Evolutionary conservation across 2,888 invertebrate genomes (phyloP), one percentile per base, ranked within the genome.

Genomic region (Leucoma salicis): DNA sequence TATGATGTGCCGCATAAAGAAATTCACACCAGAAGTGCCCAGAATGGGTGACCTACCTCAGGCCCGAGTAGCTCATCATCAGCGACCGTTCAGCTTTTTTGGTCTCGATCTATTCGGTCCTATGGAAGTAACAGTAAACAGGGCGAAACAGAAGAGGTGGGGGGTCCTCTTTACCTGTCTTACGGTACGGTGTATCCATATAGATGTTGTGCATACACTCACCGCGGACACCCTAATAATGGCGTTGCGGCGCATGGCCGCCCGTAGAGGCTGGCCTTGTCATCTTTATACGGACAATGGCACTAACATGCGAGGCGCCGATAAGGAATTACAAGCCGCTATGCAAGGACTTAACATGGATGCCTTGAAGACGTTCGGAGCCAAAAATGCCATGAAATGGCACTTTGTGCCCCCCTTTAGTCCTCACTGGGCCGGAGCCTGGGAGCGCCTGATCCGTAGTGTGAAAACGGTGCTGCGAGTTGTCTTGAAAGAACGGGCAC

Each of bases 91-190:
- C 25, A 42, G 53, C 0, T 28, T 35, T 18, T 50, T 53, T 18
- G 62, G 64, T 0, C 3, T 57, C 0, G 61, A 64, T 14, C 27
- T 57, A 0, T 62, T 64, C 28, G 61, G 64, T 1, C 57, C 55
- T 0, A 49, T 55, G 44, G 49, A 57, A 3, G 53, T 59, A 0
- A 43, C 50, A 0, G 32, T 58, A 0, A 57, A 55, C 0, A 28
- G 56, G 12, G 42, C n/a, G n/a, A n/a, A n/a, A n/a, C n/a, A n/a
- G n/a, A n/a, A n/a, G n/a, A n/a, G n/a, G n/a, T n/a, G n/a, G n/a
- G n/a, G n/a, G n/a, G n/a, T n/a, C 0, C 11, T 58, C 1, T 62
- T 62, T n/a, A n/a, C n/a, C n/a, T n/a, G n/a, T n/a, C n/a, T n/a
- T n/a, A 57, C 25, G 61, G 45, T 57, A 0, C 41, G 60, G 4